A percentile compares a stretch with the other conserved stretches of the same genome.
Conservation (phyloP, 2,888 invertebrate species). For the Eilema sororculum region DNA sequence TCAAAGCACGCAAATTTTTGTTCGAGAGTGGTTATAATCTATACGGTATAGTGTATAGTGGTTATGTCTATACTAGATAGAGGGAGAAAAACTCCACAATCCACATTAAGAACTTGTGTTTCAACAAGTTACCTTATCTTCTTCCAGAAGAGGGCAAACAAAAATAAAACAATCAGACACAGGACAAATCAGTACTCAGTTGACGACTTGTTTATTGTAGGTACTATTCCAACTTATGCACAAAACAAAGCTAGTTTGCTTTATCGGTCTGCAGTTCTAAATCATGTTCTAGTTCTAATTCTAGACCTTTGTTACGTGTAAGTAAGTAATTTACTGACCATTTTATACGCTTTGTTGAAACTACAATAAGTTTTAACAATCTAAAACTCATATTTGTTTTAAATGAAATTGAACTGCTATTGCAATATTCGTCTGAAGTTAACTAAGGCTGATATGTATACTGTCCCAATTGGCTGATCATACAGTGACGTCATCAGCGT, state of each 20-base stretch:
- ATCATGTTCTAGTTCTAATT: background rate
- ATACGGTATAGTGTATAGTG: background rate
- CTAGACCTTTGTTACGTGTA: background rate
- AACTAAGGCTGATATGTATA: constrained; percentile 64
- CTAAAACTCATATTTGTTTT: constrained; percentile 18
- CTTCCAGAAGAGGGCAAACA: background rate
- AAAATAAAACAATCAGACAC: background rate
- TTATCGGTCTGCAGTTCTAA: background rate
- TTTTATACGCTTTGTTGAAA: background rate
- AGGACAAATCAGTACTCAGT: background rate
- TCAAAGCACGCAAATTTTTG: background rate
- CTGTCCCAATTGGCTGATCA: constrained; percentile 77
- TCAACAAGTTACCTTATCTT: background rate
- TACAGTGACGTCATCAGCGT: constrained; percentile 77
- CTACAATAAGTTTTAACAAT: background rate
- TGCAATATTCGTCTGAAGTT: constrained; percentile 43
- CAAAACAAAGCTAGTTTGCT: background rate
- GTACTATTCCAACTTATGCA: background rate
- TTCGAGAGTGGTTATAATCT: background rate
- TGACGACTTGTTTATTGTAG: background rate
- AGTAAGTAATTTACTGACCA: background rate
- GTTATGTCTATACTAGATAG: no score
- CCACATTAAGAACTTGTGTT: no score
- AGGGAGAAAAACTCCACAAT: background rate
- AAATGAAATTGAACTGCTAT: constrained; percentile 23